phyloP scores from a whole-genome alignment of 2,797 vertebrate species.

The Oreochromis grahami region DNA sequence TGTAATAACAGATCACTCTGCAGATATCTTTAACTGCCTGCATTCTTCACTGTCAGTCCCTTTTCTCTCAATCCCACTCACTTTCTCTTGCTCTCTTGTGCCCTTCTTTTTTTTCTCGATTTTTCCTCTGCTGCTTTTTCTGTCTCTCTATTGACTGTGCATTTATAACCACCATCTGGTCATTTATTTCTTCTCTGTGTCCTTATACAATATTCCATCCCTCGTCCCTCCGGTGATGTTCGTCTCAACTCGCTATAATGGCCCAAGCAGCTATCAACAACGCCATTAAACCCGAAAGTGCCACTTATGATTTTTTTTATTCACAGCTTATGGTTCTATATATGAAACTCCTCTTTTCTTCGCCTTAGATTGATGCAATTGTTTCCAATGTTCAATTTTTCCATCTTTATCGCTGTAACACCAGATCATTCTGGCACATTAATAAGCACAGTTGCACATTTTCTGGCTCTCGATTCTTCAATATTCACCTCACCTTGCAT shows the following conservation, averaged over 20 bases:
- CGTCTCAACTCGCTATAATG: constrained; percentile 15
- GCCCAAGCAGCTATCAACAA: constrained; percentile 17
- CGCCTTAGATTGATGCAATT: constrained; percentile 14
- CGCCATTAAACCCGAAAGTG: background rate
- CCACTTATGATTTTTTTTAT: background rate
- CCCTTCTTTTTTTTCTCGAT: constrained; percentile 59
- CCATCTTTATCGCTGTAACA: constrained; percentile 6
- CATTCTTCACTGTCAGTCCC: constrained; percentile 71
- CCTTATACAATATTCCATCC: constrained; percentile 1
- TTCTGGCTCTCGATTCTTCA: constrained; percentile 14
- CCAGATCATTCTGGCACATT: constrained; percentile 24
- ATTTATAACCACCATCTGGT: constrained; percentile 58
- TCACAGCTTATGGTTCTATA: background rate
- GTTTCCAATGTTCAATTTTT: constrained; percentile 1
- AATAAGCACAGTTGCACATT: constrained; percentile 32
- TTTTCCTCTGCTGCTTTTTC: constrained; percentile 46
- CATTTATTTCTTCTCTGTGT: constrained; percentile 35
- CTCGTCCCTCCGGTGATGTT: background rate
- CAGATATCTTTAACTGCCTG: constrained; percentile 77
- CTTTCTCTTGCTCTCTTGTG: constrained; percentile 51
- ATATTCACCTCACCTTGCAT: constrained; percentile 18
- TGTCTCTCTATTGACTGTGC: constrained; percentile 55
- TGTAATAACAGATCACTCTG: constrained; percentile 77
- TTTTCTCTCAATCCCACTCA: constrained; percentile 59
- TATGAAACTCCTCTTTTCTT: background rate